Evolutionary conservation across 2,797 vertebrate species (phyloP).

Genomic region (Notamacropus eugenii): DNA sequence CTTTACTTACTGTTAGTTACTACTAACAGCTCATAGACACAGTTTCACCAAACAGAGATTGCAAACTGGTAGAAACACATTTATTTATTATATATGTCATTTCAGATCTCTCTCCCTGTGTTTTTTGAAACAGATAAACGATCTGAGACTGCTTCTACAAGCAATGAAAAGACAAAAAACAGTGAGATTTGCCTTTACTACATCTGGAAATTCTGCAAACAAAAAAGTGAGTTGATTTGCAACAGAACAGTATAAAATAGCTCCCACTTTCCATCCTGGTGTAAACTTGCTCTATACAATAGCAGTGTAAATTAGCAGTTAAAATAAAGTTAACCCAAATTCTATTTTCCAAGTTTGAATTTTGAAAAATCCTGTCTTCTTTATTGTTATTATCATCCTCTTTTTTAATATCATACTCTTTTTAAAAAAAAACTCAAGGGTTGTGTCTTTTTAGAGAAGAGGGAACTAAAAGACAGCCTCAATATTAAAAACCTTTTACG

Average conservation of each 20-base stretch:
- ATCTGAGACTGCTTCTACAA: background rate
- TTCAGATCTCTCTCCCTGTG: background rate
- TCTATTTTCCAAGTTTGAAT: background rate
- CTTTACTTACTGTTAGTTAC: background rate
- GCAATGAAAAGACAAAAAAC: constrained; percentile 70
- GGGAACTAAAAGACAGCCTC: background rate
- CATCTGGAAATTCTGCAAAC: constrained; percentile 87
- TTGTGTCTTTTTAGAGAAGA: background rate
- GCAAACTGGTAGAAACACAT: background rate
- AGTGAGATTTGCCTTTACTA: constrained; percentile 91
- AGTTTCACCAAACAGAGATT: background rate
- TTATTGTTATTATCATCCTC: background rate
- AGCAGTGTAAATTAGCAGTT: background rate
- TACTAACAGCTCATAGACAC: background rate
- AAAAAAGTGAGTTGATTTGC: constrained; percentile 83
- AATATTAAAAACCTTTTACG: background rate
- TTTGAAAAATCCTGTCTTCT: background rate
- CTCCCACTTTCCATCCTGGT: background rate
- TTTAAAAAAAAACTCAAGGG: background rate
- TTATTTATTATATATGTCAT: background rate
- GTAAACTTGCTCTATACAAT: background rate
- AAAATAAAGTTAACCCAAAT: background rate
- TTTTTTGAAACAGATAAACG: constrained; percentile 55
- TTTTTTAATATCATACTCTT: background rate
- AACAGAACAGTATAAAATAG: background rate